Base-by-base conservation (phyloP, 2,888 invertebrate genomes). In the Limenitis camilla region DNA sequence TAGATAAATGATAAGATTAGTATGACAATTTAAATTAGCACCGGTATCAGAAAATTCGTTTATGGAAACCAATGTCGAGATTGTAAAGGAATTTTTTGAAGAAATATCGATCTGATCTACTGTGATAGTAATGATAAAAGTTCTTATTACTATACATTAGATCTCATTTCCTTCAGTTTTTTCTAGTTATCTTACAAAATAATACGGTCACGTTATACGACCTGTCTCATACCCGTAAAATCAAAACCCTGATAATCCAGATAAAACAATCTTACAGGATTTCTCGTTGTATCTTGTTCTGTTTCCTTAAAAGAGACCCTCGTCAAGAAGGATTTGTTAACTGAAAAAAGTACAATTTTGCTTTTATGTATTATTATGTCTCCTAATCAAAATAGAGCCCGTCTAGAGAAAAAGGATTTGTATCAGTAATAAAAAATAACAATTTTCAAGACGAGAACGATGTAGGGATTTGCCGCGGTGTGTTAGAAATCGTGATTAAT, bases 241-340 rank as follows among this genome's bases (percentile, higher is more conserved):
- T 71, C 68, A 66, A 73, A 71, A 71, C 73, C 71, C 72, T 67
- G 64, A 72, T 70, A 52, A 55, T 48, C 55, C 70, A 73, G 73
- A 76, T 49, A 55, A 50, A 51, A 51, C 40, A 55, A 81, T 81
- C 76, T 77, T 69, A 72, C 72, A 73, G 79, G 76, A 78, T 82
- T 81, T 79, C 72, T 71, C 68, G 69, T 76, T 78, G 73, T 76
- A 76, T 77, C 76, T 76, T 77, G 74, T 78, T 76, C 80, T 75
- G 83, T 74, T 74, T 73, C 65, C 68, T 68, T 68, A 74, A 78
- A 80, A 81, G 74, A 66, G 66, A 83, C 83, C 84, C 83, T 84
- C 81, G 84, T 85, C 83, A 85, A 74, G 78, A 71, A 64, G 82
- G 83, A 83, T 85, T 85, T 85, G 77, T 79, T 79, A 81, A 81